A percentile compares a stretch with the other conserved stretches of the same genome.
phyloP scores from a whole-genome alignment of 2,113 vertebrate species.

The Channa argus region DNA sequence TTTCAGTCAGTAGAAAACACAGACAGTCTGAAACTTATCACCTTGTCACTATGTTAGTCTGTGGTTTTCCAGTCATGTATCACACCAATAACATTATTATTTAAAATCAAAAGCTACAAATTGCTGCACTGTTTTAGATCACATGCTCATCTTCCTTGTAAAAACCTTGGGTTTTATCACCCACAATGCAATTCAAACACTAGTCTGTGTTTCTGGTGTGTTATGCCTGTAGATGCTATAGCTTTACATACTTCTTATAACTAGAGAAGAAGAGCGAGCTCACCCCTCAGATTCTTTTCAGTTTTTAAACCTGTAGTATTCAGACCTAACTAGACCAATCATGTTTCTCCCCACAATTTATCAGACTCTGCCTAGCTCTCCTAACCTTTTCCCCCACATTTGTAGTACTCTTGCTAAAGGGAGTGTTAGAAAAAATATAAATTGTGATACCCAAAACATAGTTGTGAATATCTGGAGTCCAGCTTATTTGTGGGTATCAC shows the following conservation, averaged over 20 bases:
- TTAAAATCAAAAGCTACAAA: too few relatives aligned
- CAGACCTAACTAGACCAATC: neutral
- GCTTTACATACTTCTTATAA: too few relatives aligned
- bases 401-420: neutral
- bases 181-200: neutral
- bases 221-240: too few relatives aligned
- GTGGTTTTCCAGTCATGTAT: too few relatives aligned
- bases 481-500: neutral
- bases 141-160: too few relatives aligned
- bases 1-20: neutral
- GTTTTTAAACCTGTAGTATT: neutral
- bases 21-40: neutral
- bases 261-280: too few relatives aligned
- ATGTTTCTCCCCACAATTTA: too few relatives aligned
- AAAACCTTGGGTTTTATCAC: neutral
- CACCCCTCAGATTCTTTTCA: neutral
- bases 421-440: neutral
- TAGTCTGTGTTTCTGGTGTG: too few relatives aligned
- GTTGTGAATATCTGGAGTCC: slow-evolving; percentile 8
- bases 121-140: too few relatives aligned
- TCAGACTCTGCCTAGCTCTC: too few relatives aligned
- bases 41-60: neutral
- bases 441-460: neutral
- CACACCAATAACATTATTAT: too few relatives aligned
- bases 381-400: too few relatives aligned